phyloP scores from a whole-genome alignment of 1,140 invertebrate species.

The Eupeodes corollae region DNA sequence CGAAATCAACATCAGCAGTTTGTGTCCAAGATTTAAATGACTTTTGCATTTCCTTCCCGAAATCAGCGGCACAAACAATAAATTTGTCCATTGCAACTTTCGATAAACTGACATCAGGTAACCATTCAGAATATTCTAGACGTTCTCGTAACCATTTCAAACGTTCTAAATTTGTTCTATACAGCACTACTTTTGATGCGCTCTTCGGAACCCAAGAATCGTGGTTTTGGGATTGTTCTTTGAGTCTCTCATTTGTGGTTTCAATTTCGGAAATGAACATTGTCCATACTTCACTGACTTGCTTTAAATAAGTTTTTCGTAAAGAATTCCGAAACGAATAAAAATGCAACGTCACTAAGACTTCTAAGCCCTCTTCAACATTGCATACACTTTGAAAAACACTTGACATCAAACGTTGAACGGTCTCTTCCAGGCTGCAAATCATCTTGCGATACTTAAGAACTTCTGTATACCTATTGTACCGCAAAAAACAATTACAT shows the following conservation, averaged over 20 bases:
- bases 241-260: slow-evolving; percentile 55
- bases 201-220: slow-evolving; percentile 54
- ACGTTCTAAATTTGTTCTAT: slow-evolving; percentile 25
- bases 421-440: slow-evolving; percentile 54
- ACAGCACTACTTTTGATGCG: slow-evolving; percentile 41
- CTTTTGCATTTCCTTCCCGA: slow-evolving; percentile 14
- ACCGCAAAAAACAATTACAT: slow-evolving; percentile 34
- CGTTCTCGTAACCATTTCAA: slow-evolving; percentile 19
- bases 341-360: slow-evolving; percentile 53
- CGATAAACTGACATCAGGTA: slow-evolving; percentile 21
- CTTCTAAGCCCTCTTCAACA: slow-evolving; percentile 59
- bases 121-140: slow-evolving; percentile 20
- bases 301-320: slow-evolving; percentile 47
- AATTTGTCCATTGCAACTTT: slow-evolving; percentile 16
- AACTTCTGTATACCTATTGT: slow-evolving; percentile 60
- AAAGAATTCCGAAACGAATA: slow-evolving; percentile 56
- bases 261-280: slow-evolving; percentile 70
- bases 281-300: slow-evolving; percentile 53
- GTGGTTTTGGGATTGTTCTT: slow-evolving; percentile 48
- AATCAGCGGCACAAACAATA: slow-evolving; percentile 18
- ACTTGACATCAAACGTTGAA: slow-evolving; percentile 57
- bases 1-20: slow-evolving; percentile 47
- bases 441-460: slow-evolving; percentile 51
- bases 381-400: slow-evolving; percentile 57
- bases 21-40: slow-evolving; percentile 48